Evolutionary conservation across 2,797 vertebrate genomes (phyloP), one percentile per base, ranked within the genome.

Genomic region (Ceyx erithaca): DNA sequence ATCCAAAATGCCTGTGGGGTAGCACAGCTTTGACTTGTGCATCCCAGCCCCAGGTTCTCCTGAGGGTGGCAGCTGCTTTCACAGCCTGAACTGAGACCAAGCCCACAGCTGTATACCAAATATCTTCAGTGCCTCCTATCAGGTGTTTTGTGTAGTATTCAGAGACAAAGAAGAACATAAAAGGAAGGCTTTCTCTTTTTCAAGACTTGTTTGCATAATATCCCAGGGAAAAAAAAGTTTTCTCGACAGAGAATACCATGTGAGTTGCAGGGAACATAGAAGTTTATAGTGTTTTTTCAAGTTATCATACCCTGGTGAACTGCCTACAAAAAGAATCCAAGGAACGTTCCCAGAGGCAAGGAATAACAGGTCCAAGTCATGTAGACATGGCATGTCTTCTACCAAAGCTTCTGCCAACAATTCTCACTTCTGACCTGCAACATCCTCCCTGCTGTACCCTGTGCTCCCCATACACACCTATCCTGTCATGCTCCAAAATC

Each of bases 1-100:
- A 58, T 21, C 16, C 4, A 0, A 28, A 73, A 33, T 23, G 21
- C 5, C 46, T 3, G 0, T 9, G 5, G 2, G 7, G 26, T 2
- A 70, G 59, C 31, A 28, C 51, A 66, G 59, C 51, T 84, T 52
- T 48, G 19, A 16, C 14, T 40, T 25, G 30, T 4, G 2, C 18
- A 4, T 20, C 63, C 67, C 62, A 78, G 45, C 4, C 6, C 14
- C 14, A 0, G 3, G 23, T 14, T 46, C 30, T 75, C 46, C 43
- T 6, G 19, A 8, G n/a, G 49, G 13, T 8, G 11, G 33, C 19
- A 68, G 64, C 37, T 57, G 22, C 43, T 75, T 92, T 7, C 1
- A 4, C 31, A 61, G 43, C n/a, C 30, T 62, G 37, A 91, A 52
- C 33, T 10, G 28, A 80, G 45, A 23, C 28, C 45, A 52, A 67